Conservation (phyloP, 2,888 invertebrate species). For the Netelia inedita region DNA sequence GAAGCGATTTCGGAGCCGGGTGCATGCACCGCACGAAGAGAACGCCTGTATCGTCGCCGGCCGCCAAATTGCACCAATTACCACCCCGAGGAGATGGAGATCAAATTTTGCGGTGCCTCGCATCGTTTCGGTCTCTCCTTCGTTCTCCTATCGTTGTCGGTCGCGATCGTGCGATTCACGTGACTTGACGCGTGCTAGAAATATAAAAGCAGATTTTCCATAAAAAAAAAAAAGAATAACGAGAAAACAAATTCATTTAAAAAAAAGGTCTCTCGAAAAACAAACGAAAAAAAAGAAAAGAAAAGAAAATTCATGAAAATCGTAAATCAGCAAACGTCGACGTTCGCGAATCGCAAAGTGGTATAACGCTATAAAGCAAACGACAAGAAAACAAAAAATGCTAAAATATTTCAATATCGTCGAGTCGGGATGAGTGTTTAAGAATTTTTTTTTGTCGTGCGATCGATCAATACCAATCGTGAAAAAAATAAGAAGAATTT, state of each 20-base stretch:
- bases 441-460: conserved; percentile 43
- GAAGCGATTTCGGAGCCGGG: conserved; percentile 84
- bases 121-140: conserved; percentile 62
- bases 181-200: conserved; percentile 69
- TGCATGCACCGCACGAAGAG: conserved; percentile 84
- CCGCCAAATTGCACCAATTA: conserved; percentile 94
- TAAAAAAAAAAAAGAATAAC: background rate
- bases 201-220: conserved; percentile 23
- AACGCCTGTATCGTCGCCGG: conserved; percentile 90
- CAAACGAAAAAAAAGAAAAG: conserved; percentile 13
- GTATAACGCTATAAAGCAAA: conserved; percentile 36
- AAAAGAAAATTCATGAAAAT: conserved; percentile 4
- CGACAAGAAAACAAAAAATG: background rate
- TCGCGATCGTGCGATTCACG: conserved; percentile 73
- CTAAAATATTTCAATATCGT: conserved; percentile 55
- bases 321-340: conserved; percentile 50
- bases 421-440: conserved; percentile 60
- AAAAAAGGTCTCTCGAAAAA: background rate
- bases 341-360: conserved; percentile 56
- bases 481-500: conserved; percentile 49
- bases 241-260: background rate
- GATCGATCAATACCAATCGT: conserved; percentile 33
- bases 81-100: conserved; percentile 91
- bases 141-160: conserved; percentile 57
- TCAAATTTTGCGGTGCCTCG: conserved; percentile 83